Conservation (phyloP, 2,113 vertebrate genomes). For the Lonchura striata region DNA sequence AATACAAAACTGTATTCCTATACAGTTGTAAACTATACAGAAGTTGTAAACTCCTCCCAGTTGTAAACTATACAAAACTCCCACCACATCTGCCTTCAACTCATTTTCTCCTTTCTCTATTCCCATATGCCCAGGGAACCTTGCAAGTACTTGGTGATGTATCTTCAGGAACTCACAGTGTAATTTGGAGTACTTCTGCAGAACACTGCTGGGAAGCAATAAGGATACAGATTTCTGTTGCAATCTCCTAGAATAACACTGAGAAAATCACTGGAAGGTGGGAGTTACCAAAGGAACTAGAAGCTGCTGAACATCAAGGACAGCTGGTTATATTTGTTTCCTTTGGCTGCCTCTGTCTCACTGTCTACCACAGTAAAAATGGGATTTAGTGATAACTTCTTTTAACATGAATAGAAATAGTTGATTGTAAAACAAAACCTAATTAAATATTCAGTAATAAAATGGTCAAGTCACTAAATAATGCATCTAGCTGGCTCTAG, state of each 20-base stretch:
- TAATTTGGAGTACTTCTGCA: neutral
- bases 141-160: neutral
- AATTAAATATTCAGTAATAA: constrained; percentile 37
- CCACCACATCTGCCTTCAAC: neutral
- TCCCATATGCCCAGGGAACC: neutral
- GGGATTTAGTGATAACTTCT: neutral
- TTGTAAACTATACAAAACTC: neutral
- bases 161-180: neutral
- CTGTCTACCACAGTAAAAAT: neutral
- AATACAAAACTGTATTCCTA: neutral
- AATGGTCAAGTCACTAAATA: constrained; percentile 30
- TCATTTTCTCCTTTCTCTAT: neutral
- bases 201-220: neutral
- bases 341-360: neutral
- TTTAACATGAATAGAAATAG: neutral
- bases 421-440: constrained; percentile 4
- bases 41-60: no score
- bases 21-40: no score
- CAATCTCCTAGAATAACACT: neutral
- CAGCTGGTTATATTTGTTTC: neutral
- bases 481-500: neutral
- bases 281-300: neutral
- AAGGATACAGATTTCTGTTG: neutral
- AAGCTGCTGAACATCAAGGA: neutral
- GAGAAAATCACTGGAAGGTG: neutral